Base-by-base conservation (phyloP, 2,797 vertebrate genomes). In the Echeneis naucrates region DNA sequence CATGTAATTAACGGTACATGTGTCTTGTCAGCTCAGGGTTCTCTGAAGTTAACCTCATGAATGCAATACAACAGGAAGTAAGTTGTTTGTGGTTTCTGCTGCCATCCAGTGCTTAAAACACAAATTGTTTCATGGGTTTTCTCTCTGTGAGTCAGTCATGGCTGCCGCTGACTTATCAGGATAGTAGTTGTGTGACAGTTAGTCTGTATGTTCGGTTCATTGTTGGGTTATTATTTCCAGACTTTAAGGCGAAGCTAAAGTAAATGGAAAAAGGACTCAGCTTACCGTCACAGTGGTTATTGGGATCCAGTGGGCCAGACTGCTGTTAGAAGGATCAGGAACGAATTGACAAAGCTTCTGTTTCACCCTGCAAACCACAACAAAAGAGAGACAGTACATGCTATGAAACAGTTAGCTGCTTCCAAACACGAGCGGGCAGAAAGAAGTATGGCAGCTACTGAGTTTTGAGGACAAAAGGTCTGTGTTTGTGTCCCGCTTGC, bases 301-400 rank as follows among this genome's bases (percentile, higher is more conserved):
- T 19, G 87, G 89, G 17, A 24, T 80, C 92, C 92, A 93, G 7
- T 45, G 42, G 9, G 86, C 89, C 48, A 94, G 38, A 30, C 81
- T 90, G 76, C 92, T 94, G 4, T 79, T 73, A 7, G 87, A 86
- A 2, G 93, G 91, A 68, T 93, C 81, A 0, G 92, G 93, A 24
- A 93, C 8, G 2, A 68, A 32, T 4, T 68, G 75, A 53, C 65
- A 90, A 9, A 92, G 50, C 51, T 51, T 83, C 73, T 75, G 53
- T 55, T 82, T 89, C 54, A 91, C 40, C 38, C 92, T 93, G 19
- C 19, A 42, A 68, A 64, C 9, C 45, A 51, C 6, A 47, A 5
- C 40, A 1, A 63, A 21, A 14, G 5, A 48, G 10, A 37, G 19
- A 24, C 13, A 19, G 54, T 45, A 3, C 4, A 61, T 21, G 1